Evolutionary conservation across 2,797 vertebrate genomes (phyloP).

Genomic region (Mallotus villosus): DNA sequence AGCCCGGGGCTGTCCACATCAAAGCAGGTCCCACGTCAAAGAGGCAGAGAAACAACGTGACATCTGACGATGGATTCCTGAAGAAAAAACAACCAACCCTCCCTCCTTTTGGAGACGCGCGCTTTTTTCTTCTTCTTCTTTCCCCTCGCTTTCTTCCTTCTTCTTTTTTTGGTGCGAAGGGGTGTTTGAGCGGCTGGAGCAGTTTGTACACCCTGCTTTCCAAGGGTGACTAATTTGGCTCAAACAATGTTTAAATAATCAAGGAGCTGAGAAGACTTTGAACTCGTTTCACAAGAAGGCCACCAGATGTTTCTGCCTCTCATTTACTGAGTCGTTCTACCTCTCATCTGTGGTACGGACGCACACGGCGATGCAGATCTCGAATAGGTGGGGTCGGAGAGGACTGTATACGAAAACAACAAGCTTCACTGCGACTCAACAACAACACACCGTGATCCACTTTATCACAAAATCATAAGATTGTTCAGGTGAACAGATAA

Average conservation of each 20-base stretch:
- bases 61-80: slow-evolving; percentile 49
- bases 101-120: slow-evolving; percentile 24
- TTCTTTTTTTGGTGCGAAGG: slow-evolving; percentile 28
- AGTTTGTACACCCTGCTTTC: slow-evolving; percentile 36
- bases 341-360: slow-evolving; percentile 4
- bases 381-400: not conserved
- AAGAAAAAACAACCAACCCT: slow-evolving; percentile 44
- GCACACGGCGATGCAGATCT: not conserved
- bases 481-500: not conserved
- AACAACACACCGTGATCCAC: not conserved
- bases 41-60: slow-evolving; percentile 44
- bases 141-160: slow-evolving; percentile 2
- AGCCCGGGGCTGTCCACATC: slow-evolving; percentile 42
- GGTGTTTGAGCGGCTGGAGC: slow-evolving; percentile 46
- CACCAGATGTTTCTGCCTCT: slow-evolving; percentile 52
- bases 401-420: not conserved
- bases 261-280: slow-evolving; percentile 59
- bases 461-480: not conserved
- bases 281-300: slow-evolving; percentile 55
- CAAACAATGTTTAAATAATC: slow-evolving; percentile 63
- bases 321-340: slow-evolving; percentile 4
- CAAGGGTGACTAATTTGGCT: slow-evolving; percentile 51
- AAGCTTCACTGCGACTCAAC: not conserved
- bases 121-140: slow-evolving; percentile 10
- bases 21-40: slow-evolving; percentile 48